A percentile compares a stretch with the other conserved stretches of the same genome.
These are phyloP conservation scores for Pycnonotus jocosus DNA, from an alignment of 2,113 vertebrate species.

Conservation along the genomic window DNA sequence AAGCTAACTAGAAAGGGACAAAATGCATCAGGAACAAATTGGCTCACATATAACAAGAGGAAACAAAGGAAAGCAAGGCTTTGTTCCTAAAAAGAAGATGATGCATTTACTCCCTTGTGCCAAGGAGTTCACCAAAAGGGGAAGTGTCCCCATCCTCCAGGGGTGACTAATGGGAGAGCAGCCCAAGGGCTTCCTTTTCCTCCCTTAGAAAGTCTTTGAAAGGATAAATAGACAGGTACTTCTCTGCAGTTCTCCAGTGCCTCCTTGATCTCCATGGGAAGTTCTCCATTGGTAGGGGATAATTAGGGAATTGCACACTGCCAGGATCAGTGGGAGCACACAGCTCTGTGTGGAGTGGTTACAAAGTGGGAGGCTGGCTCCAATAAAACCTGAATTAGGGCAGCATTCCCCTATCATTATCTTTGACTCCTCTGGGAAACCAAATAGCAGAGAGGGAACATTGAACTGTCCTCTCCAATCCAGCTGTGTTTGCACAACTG, in stretches of 20 bases:
- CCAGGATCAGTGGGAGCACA: neutral
- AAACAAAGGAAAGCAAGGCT: neutral
- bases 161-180: neutral
- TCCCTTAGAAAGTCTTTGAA: neutral
- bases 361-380: neutral
- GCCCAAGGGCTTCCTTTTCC: neutral
- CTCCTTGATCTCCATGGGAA: slow-evolving; percentile 33
- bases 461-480: neutral
- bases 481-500: slow-evolving; percentile 1
- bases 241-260: neutral
- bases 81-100: neutral
- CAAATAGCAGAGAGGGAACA: neutral
- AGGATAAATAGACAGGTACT: neutral
- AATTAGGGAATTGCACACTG: slow-evolving; percentile 27
- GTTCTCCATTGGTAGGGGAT: neutral
- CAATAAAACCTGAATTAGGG: slow-evolving; percentile 5
- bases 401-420: slow-evolving; percentile 37
- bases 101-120: neutral
- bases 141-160: neutral
- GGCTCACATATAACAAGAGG: neutral
- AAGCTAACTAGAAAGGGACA: neutral
- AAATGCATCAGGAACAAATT: neutral
- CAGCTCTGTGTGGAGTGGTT: neutral
- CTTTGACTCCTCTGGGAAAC: neutral
- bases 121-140: neutral